Conservation (phyloP, 2,797 vertebrate genomes). For the Leucoraja ocellata region DNA sequence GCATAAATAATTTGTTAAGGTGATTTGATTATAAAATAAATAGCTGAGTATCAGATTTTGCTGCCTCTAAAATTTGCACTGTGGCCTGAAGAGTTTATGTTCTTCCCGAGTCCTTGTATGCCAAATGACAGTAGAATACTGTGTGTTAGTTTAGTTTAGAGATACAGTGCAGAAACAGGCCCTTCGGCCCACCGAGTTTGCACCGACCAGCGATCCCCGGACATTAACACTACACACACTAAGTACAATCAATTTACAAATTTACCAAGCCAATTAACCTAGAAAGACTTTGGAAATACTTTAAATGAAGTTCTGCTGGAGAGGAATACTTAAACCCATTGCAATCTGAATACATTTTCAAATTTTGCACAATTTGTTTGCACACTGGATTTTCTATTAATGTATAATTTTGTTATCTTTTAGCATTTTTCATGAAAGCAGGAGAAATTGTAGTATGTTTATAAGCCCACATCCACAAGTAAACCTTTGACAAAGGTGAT, state of each 20-base stretch:
- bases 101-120: background rate
- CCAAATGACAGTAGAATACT: background rate
- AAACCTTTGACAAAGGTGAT: too few species aligned
- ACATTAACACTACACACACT: too few species aligned
- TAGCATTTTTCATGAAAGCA: background rate
- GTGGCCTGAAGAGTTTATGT: background rate
- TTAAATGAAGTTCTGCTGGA: background rate
- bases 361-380: constrained; percentile 38
- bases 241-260: too few species aligned
- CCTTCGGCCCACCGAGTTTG: too few species aligned
- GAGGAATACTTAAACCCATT: background rate
- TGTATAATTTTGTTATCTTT: background rate
- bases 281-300: too few species aligned
- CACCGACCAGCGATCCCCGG: too few species aligned
- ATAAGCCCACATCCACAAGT: too few species aligned
- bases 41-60: background rate
- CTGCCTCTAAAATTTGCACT: background rate
- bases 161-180: too few species aligned
- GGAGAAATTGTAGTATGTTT: background rate
- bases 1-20: background rate
- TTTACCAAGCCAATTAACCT: too few species aligned
- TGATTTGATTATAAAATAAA: background rate
- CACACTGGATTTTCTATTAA: background rate
- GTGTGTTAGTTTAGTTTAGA: background rate
- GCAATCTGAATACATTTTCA: background rate